Conservation (phyloP, 2,888 invertebrate species). For the Hemicrepidius hirtus region DNA sequence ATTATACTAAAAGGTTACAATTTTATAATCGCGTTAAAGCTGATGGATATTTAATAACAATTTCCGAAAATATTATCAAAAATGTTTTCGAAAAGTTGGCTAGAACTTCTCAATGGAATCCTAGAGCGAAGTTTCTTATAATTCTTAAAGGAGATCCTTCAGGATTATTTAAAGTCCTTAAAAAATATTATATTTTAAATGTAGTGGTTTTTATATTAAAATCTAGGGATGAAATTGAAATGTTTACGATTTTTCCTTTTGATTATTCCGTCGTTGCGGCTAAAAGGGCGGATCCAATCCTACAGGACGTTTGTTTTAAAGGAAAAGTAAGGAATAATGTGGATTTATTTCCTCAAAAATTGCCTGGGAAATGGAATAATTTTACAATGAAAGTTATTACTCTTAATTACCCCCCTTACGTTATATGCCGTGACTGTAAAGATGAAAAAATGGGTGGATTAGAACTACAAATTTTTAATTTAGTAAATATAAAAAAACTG, state of each 20-base stretch:
- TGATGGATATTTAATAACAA: constrained; percentile 12
- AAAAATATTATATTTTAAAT: constrained; percentile 12
- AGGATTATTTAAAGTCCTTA: neutral
- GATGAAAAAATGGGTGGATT: neutral
- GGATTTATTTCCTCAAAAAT: constrained; percentile 38
- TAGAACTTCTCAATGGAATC: constrained; percentile 27
- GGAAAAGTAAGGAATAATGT: constrained; percentile 3
- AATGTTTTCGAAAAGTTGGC: neutral
- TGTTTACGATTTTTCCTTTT: constrained; percentile 32
- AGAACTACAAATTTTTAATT: no score
- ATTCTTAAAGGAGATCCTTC: neutral
- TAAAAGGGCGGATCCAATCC: neutral
- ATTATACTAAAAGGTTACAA: neutral
- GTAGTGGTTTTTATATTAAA: neutral
- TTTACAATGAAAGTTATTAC: constrained; percentile 8
- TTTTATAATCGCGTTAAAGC: neutral
- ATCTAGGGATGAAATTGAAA: neutral
- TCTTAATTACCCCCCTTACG: constrained; percentile 31
- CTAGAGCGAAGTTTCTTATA: constrained; percentile 37
- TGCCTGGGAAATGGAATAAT: constrained; percentile 26
- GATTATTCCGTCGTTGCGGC: neutral
- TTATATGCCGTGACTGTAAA: neutral
- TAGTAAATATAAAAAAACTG: no score
- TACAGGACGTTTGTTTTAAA: constrained; percentile 6
- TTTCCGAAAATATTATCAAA: neutral